Evolutionary conservation across 2,888 invertebrate species (phyloP).

Genomic region (Thera obeliscata): DNA sequence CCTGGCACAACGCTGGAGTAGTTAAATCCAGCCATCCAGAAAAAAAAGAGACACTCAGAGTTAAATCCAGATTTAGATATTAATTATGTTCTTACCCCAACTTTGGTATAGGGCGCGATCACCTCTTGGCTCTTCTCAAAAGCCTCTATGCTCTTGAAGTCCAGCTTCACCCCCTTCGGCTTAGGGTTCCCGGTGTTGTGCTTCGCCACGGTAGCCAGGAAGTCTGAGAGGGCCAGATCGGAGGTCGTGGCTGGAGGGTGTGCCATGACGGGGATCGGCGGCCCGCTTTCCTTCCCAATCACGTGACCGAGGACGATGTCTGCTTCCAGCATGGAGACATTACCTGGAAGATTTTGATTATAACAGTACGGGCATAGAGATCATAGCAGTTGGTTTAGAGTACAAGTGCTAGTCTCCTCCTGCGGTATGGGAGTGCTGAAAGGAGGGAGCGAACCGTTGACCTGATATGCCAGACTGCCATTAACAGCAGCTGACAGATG

Average conservation of each 20-base stretch:
- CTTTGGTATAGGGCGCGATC: conserved; percentile 66
- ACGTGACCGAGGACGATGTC: conserved; percentile 90
- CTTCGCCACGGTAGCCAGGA: conserved; percentile 85
- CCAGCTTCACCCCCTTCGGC: conserved; percentile 93
- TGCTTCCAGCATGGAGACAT: conserved; percentile 92
- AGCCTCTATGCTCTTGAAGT: conserved; percentile 92
- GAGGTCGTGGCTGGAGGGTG: conserved; percentile 90
- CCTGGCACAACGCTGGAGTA: too few species aligned
- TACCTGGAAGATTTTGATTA: conserved; percentile 66
- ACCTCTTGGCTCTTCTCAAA: conserved; percentile 84
- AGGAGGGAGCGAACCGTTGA: too few species aligned
- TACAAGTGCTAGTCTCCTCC: too few species aligned
- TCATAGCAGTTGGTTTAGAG: too few species aligned
- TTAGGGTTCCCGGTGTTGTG: conserved; percentile 73
- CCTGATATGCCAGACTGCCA: too few species aligned
- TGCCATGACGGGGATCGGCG: conserved; percentile 91
- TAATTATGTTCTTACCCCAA: conserved; percentile 54
- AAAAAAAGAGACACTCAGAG: too few species aligned
- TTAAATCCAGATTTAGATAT: too few species aligned
- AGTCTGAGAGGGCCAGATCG: conserved; percentile 90
- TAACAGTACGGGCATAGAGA: too few species aligned
- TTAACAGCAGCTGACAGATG: too few species aligned
- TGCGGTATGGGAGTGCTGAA: too few species aligned
- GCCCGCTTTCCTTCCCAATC: conserved; percentile 73
- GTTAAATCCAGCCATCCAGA: too few species aligned